Base-by-base conservation (phyloP, 2,797 vertebrate species). In the Chiroxiphia lanceolata region DNA sequence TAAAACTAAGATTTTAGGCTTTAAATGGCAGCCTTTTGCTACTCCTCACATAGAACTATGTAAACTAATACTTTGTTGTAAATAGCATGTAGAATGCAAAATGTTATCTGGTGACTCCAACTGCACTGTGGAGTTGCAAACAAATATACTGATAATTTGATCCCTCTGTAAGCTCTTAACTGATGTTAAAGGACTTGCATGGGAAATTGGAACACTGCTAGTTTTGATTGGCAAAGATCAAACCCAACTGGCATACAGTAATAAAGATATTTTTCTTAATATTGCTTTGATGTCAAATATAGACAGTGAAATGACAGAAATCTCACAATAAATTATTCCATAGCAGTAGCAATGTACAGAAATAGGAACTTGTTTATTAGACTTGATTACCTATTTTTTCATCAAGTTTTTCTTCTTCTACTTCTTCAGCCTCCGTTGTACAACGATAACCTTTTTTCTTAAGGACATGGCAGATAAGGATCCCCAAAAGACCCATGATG, bases 361-460 rank as follows among this genome's bases (percentile, higher is more conserved):
- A 94, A 59, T 19, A 50, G 33, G 9, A 78, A 86, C 18, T 45
- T 34, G 16, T 40, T 70, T 56, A 60, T 61, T 77, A 77, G 33
- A 79, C 25, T 79, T 50, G 26, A 48, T 96, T 96, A 98, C 98
- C 98, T 95, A 98, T 98, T 95, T 98, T 98, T 92, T 98, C 98
- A 68, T 75, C 95, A 65, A 95, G 74, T 72, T 98, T 98, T 94
- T 98, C 98, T 51, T 97, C 98, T 80, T 98, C 98, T 34, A 89
- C 96, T 67, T 98, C 96, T 65, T 99, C 98, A 1, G 98, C 97
- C 78, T 99, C 98, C 1, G 99, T 99, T 47, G 99, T 99, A 97
- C 99, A 99, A 27, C 99, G 98, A 95, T 99, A 99, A 70, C 99
- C 99, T 94, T 99, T 99, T 91, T 97, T 99, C 98, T 99, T 99